Conservation (phyloP, 2,888 invertebrate genomes). For the Caenorhabditis zanzibari region DNA sequence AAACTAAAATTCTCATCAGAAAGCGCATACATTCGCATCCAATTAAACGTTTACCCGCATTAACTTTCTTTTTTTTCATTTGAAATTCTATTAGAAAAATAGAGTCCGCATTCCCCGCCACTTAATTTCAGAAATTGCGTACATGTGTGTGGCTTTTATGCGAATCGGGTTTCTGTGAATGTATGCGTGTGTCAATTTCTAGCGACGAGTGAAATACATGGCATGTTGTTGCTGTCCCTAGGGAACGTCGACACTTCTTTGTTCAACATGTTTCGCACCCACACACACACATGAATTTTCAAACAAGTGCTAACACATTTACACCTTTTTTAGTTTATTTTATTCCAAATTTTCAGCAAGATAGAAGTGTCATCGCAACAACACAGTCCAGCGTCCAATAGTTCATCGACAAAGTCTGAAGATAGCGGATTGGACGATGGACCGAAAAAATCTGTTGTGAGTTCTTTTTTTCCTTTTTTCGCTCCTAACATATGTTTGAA, state of each 20-base stretch:
- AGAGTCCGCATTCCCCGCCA: constrained; percentile 31
- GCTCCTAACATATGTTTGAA: not conserved
- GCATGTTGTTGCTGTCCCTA: constrained; percentile 28
- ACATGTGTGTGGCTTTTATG: constrained; percentile 54
- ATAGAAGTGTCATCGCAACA: constrained; percentile 68
- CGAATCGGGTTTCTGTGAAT: constrained; percentile 48
- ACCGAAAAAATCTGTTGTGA: constrained; percentile 63
- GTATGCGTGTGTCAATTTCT: constrained; percentile 48
- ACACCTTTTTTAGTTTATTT: constrained; percentile 15
- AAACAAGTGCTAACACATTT: not conserved
- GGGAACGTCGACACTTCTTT: constrained; percentile 57
- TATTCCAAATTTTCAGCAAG: constrained; percentile 58
- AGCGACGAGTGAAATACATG: constrained; percentile 16
- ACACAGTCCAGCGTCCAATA: constrained; percentile 73
- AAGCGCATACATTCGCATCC: not conserved
- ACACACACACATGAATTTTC: constrained; percentile 17
- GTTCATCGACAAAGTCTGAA: constrained; percentile 71
- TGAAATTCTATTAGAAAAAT: constrained; percentile 27
- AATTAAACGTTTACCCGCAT: not conserved
- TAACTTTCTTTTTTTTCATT: constrained; percentile 3
- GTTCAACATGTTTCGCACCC: constrained; percentile 56
- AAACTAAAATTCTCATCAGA: constrained; percentile 23
- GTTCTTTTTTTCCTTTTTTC: too few species aligned
- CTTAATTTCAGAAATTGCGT: constrained; percentile 61
- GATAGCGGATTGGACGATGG: constrained; percentile 74